Percentiles rank a stretch among this genome's conserved stretches.
These are phyloP conservation scores for Threskiornis aethiopicus DNA, from an alignment of 2,797 vertebrate species.

Conservation along the genomic window DNA sequence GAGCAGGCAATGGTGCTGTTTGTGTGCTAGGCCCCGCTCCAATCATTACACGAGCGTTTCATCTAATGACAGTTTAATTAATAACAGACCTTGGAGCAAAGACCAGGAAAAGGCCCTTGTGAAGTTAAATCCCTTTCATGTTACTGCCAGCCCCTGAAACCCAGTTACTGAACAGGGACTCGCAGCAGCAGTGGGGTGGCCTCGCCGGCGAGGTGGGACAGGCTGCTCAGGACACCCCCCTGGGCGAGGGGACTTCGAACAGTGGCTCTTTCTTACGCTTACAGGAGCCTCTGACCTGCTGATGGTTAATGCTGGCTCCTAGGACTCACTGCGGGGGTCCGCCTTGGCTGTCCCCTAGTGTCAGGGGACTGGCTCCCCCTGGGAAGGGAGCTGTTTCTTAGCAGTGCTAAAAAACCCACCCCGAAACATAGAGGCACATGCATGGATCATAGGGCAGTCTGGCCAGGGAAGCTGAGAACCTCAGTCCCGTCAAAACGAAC, in stretches of 20 bases:
- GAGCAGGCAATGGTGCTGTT: fast-evolving
- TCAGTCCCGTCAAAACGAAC: fast-evolving
- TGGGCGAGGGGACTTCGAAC: fast-evolving
- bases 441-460: background rate
- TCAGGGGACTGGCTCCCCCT: background rate
- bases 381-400: background rate
- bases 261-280: background rate
- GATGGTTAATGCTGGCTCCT: background rate
- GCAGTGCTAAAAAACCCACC: fast-evolving
- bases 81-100: background rate
- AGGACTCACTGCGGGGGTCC: background rate
- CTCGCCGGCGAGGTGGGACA: fast-evolving
- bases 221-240: background rate
- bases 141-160: background rate
- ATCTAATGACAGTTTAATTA: background rate
- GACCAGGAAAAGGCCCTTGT: background rate
- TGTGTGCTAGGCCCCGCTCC: background rate
- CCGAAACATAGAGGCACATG: background rate
- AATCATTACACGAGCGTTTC: background rate
- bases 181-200: fast-evolving
- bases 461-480: background rate
- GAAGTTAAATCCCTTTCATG: background rate
- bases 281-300: fast-evolving
- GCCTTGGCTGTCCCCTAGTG: background rate
- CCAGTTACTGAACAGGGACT: background rate